Base-by-base conservation (phyloP, 2,888 invertebrate genomes). In the Parapristionchus giblindavisi region DNA sequence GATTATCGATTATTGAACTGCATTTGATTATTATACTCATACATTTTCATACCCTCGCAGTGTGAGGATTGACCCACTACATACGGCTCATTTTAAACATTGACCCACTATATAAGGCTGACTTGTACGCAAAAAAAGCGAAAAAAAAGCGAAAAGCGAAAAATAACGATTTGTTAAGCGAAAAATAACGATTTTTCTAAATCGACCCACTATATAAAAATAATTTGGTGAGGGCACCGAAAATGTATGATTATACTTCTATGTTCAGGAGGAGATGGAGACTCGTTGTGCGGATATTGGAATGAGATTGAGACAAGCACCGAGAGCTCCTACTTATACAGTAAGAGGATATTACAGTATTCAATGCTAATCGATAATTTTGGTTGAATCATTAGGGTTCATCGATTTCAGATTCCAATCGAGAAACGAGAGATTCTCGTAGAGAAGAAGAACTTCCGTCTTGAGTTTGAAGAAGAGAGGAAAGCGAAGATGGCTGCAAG, bases 231-330 rank as follows among this genome's bases (percentile, higher is more conserved):
- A n/a, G 54, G n/a, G 14, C 24, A 54, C 54, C 14, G 5, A 5
- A n/a, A 54, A 24, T 6, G n/a, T 54, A 8, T 54, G n/a, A 54
- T 24, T 27, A 6, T 58, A 14, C 6, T 21, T n/a, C 29, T 66
- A 32, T 2, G 14, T 68, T 4, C 72, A 89, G 77, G 85, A 88
- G 74, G 89, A 89, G 79, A 88, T 88, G 83, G 89, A 89, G 32
- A 77, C 87, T 17, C 32, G 76, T 3, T 58, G 66, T 48, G 58
- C 40, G 34, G 58, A 54, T 5, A 78, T 80, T 24, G 77, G 43
- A 17, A 48, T 68, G 38, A 34, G 75, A 51, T n/a, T 79, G n/a
- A 34, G n/a, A 36, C 71, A 76, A 56, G 32, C 60, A 5, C 72
- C 60, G 36, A 21, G 38, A 51, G 32, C 43, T 2, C 48, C 48